These are phyloP conservation scores for Chorisops tibialis DNA, from an alignment of 2,888 invertebrate species.

Conservation along the genomic window DNA sequence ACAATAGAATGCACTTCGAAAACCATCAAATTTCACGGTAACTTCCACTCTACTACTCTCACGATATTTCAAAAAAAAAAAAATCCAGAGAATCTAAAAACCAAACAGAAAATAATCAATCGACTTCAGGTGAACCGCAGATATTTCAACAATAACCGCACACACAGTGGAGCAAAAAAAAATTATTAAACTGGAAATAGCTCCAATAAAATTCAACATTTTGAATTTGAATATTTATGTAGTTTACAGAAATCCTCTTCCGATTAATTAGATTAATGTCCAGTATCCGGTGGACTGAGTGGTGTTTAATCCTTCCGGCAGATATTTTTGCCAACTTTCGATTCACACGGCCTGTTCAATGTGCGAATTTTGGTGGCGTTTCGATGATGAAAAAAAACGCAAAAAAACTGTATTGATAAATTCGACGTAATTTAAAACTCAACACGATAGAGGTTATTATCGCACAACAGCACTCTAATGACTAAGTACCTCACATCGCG, in stretches of 20 bases:
- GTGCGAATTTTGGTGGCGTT: too few relatives aligned
- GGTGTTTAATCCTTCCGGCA: too few relatives aligned
- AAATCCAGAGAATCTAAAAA: slow-evolving; percentile 16
- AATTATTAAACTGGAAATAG: background rate
- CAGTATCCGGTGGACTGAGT: slow-evolving; percentile 3
- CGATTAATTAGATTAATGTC: background rate
- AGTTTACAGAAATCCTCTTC: too few relatives aligned
- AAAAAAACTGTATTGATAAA: background rate
- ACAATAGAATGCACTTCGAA: too few relatives aligned
- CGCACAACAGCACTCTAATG: slow-evolving; percentile 24
- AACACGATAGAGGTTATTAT: slow-evolving; percentile 8
- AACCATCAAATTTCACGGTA: too few relatives aligned
- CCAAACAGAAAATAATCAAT: slow-evolving; percentile 2
- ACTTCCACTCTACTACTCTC: too few relatives aligned
- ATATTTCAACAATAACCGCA: background rate
- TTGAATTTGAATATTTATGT: too few relatives aligned
- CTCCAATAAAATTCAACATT: too few relatives aligned
- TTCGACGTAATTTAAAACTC: slow-evolving; percentile 1
- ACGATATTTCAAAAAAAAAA: background rate
- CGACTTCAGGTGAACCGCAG: background rate
- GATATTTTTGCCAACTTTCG: too few relatives aligned
- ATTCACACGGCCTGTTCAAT: too few relatives aligned
- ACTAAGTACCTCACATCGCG: slow-evolving; percentile 14
- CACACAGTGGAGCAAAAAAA: background rate
- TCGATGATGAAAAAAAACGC: too few relatives aligned